A percentile compares a stretch with the other conserved stretches of the same genome.
phyloP scores from a whole-genome alignment of 2,113 vertebrate genomes.

The Pandion haliaetus region DNA sequence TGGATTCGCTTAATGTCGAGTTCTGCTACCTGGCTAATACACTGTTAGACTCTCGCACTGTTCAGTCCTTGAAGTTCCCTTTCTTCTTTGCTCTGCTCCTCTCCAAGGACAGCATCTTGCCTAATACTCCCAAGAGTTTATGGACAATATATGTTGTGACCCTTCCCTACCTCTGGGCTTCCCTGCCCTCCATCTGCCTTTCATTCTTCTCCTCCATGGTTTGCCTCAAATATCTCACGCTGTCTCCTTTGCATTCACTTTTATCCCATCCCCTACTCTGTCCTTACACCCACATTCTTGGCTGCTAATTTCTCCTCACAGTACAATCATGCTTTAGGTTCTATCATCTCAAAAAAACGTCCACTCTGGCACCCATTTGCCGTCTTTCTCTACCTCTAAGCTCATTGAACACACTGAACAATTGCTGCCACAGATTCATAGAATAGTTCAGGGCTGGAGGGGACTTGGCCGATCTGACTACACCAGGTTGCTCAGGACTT shows the following conservation, averaged over 20 bases:
- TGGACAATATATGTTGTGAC: accelerated
- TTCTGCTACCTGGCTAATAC: neutral
- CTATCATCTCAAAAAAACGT: neutral
- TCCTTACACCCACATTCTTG: neutral
- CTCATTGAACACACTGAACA: neutral
- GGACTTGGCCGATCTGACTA: neutral
- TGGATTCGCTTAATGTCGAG: neutral
- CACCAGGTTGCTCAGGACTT: neutral
- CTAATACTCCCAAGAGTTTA: neutral
- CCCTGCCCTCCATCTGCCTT: neutral
- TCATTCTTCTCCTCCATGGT: neutral
- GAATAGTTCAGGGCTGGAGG: neutral
- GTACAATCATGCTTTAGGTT: neutral
- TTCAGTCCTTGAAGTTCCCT: neutral
- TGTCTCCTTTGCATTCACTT: neutral
- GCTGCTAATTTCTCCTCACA: neutral
- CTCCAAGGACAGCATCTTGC: neutral
- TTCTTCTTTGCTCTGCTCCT: neutral
- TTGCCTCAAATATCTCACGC: accelerated
- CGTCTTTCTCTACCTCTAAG: neutral
- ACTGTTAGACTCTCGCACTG: neutral
- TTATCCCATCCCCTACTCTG: neutral
- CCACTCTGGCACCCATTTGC: neutral
- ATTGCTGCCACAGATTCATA: neutral
- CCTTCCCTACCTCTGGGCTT: neutral